Evolutionary conservation across 2,888 invertebrate species (phyloP), one percentile per base, ranked within the genome.

Genomic region (Lobophora halterata): DNA sequence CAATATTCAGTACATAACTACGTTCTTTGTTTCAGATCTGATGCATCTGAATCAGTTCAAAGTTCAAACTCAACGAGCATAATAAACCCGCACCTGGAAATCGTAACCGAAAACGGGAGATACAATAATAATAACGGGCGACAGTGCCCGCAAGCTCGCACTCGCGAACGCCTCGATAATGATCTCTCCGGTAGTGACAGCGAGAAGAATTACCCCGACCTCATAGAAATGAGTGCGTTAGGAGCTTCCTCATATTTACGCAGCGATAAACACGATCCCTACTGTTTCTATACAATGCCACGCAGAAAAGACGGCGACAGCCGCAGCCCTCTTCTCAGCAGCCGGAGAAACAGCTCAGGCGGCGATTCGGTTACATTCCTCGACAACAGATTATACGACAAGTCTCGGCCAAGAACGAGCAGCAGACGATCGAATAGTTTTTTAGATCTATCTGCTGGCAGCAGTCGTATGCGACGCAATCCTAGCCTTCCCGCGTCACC

Each of bases 301-400:
- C 68, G 86, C 19, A 80, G 82, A 71, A 82, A 80, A 79, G 83
- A 80, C 32, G 89, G 92, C 11, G 93, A 93, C 56, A 94, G 94
- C 58, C 93, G 94, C 57, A 93, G 93, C 35, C 93, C 93, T 1
- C 79, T 94, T 39, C 79, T 94, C 6, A 91, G 91, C 58, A 93
- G 93, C 67, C 88, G 92, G 48, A 91, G 93, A 58, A 92, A 92
- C 46, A 93, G 93, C 65, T 93, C 93, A 45, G 92, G 91, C 10
- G 92, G 91, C 1, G 92, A 92, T 60, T 91, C 90, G 16, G 88
- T 88, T 38, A 87, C 79, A 29, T 79, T 75, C 48, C 67, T 76
- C 25, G 86, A 85, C 21, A 50, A 50, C 39, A 73, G 71, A 52
- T 57, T 63, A 11, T 80, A 75, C 46, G 85, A 86, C 21, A 81